Base-by-base conservation (phyloP, 2,113 vertebrate genomes). In the Aegotheles bennettii region DNA sequence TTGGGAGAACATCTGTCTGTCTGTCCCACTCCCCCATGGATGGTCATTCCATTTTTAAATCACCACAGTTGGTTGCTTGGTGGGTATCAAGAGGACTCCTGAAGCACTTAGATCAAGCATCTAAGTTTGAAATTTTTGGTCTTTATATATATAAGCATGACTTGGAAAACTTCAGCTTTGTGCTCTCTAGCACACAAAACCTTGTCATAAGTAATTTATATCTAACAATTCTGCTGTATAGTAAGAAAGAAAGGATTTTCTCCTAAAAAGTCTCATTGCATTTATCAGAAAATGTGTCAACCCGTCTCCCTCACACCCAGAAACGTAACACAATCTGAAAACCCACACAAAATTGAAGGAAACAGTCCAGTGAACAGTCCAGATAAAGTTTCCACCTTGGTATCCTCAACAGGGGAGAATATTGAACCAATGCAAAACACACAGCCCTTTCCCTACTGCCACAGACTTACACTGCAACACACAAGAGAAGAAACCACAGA, bases 171-270 rank as follows among this genome's bases (percentile, higher is more conserved):
- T 83, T 78, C 69, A 91, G 56, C 67, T 83, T 75, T 69, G 71
- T 8, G 31, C 75, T 92, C 71, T 59, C 45, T 16, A 73, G 86
- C 54, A 69, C 70, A 80, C 36, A 83, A 90, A 87, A 26, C 26
- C 50, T 54, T 5, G 63, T 65, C 88, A 86, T 73, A 93, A 90
- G 80, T 93, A 77, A 88, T 92, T 88, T 38, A 40, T 80, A 73
- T 16, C 54, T 14, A 69, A 40, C 10, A 0, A 76, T 68, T 61
- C 50, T 16, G 35, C 28, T 3, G 78, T 25, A 50, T 31, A 83
- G 76, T 60, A 31, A 4, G 26, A 80, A 31, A 4, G 26, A 80
- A 85, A 65, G 67, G 50, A 65, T 90, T 95, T 88, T 83, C 85
- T 73, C 68, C n/a, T 36, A 7, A 61, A 33, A 84, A 65, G 63